Conservation (phyloP, 2,888 invertebrate species). For the Dicyrtoma fusca region DNA sequence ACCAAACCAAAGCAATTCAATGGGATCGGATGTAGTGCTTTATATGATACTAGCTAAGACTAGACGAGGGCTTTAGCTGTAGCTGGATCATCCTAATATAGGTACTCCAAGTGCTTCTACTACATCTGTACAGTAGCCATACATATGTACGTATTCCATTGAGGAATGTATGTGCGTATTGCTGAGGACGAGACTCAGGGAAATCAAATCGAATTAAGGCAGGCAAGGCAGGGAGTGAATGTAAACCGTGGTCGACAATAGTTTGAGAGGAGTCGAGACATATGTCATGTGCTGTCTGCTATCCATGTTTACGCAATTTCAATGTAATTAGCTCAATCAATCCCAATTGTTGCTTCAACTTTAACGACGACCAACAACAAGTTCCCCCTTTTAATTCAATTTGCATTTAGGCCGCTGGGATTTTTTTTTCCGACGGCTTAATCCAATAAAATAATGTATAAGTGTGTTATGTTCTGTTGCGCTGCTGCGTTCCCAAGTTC, state of each 20-base stretch:
- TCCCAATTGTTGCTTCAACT: constrained; percentile 45
- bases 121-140: not conserved
- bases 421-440: constrained; percentile 35
- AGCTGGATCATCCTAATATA: too few relatives aligned
- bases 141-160: not conserved
- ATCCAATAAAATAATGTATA: constrained; percentile 25
- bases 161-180: not conserved
- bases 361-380: constrained; percentile 35
- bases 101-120: too few relatives aligned
- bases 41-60: too few relatives aligned
- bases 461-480: not conserved
- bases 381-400: constrained; percentile 39
- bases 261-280: constrained; percentile 12
- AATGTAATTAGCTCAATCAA: constrained; percentile 47
- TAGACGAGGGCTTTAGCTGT: too few relatives aligned
- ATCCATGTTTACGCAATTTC: constrained; percentile 42
- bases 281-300: constrained; percentile 28
- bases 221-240: constrained; percentile 20
- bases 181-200: constrained; percentile 29
- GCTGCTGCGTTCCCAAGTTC: too few relatives aligned
- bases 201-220: constrained; percentile 31
- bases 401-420: constrained; percentile 38
- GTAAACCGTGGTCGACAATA: constrained; percentile 11
- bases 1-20: too few relatives aligned
- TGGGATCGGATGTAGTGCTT: too few relatives aligned